Evolutionary conservation across 1,140 invertebrate species (phyloP), one percentile per base, ranked within the genome.

Genomic region (Reticulitermes speratus): DNA sequence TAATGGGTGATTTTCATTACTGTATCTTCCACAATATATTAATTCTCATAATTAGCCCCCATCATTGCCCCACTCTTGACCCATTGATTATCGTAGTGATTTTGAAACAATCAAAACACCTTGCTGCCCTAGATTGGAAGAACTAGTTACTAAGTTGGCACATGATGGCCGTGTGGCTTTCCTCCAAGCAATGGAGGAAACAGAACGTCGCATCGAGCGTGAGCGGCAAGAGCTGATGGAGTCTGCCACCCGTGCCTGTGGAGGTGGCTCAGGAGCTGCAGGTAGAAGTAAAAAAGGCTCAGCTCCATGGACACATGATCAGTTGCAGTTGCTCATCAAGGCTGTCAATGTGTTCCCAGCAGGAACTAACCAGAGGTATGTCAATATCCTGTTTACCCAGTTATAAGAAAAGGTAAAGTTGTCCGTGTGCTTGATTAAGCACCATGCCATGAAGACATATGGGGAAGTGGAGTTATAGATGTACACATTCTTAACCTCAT

Each of bases 261-360:
- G 86, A 16, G 59, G 32, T 30, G 45, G 11, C 30, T 52, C 82
- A 32, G 82, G 59, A 38, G 14, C 85, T 85, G 8, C 16, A 14
- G 75, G 75, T 9, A 65, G 83, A 84, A 81, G 82, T n/a, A 86
- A 86, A 32, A 82, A 30, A 23, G 82, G 86, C 32, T 83, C 91
- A 52, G 89, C 91, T 11, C 91, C 94, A 16, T 99, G 98, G 98
- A 94, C 92, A 32, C 93, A 94, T 84, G 93, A 94, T 85, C 97
- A 99, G 89, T 91, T 97, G 1, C 96, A 98, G 88, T 90, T 98
- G 30, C 92, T 99, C 2, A 98, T 99, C 32, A 99, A 99, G 91
- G 98, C 97, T 59, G 97, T 99, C 0, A 99, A 99, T 92, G 90
- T 99, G 5, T 99, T 99, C 90, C 98, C 98, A 0, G 97, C 98